Percentiles rank a stretch among this genome's conserved stretches.
Conservation (phyloP, 92 coral and sea anemone species). For the Actinostola sp. region DNA sequence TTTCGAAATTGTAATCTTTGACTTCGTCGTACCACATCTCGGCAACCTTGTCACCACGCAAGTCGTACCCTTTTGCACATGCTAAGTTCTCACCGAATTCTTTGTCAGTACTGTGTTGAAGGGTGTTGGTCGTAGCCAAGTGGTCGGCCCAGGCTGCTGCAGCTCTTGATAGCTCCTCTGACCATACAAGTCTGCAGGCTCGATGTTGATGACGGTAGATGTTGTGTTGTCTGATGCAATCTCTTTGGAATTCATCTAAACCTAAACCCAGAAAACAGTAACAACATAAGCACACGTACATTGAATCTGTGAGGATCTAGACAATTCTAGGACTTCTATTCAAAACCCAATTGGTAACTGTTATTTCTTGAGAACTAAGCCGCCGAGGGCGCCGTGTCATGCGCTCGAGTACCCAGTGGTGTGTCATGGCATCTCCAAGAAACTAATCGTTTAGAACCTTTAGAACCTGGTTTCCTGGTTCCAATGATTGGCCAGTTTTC, state of each 20-base stretch:
- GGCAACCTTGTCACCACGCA: conserved; percentile 64
- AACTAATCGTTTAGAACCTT: conserved; percentile 16
- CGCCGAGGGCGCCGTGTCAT: background rate
- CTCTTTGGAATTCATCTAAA: conserved; percentile 81
- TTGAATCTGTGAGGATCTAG: too few species aligned
- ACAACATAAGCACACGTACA: too few species aligned
- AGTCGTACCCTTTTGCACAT: conserved; percentile 50
- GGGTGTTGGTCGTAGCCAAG: conserved; percentile 56
- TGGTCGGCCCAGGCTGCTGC: conserved; percentile 74
- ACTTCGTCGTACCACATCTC: conserved; percentile 87
- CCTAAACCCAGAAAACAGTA: conserved; percentile 28
- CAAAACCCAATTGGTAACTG: background rate
- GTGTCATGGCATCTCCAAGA: background rate
- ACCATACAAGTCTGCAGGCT: conserved; percentile 75
- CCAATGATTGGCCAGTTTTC: background rate
- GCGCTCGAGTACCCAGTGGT: conserved; percentile 15
- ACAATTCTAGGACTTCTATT: too few species aligned
- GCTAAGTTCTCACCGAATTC: conserved; percentile 65
- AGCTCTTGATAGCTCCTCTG: conserved; percentile 69
- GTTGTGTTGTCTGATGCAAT: conserved; percentile 89
- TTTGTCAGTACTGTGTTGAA: conserved; percentile 66
- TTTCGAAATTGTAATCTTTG: conserved; percentile 77
- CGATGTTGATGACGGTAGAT: conserved; percentile 84
- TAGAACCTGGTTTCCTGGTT: background rate
- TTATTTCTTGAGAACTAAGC: background rate